phyloP scores from a whole-genome alignment of 2,113 vertebrate genomes.

The Epinephelus moara region DNA sequence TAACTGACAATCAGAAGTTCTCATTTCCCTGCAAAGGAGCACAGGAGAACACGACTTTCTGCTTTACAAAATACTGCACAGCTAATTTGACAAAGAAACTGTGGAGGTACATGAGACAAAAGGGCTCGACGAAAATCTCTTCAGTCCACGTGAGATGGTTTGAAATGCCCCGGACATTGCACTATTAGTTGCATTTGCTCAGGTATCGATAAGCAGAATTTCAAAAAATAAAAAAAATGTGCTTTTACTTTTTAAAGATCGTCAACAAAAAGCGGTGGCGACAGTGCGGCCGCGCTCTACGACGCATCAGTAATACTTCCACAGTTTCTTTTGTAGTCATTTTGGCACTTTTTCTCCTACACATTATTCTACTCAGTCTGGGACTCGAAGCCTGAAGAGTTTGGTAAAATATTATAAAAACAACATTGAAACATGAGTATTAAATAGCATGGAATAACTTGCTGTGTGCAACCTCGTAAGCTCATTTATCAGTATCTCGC shows the following conservation, averaged over 20 bases:
- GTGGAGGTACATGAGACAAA: conserved; percentile 46
- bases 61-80: conserved; percentile 79
- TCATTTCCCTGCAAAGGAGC: conserved; percentile 17
- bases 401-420: conserved; percentile 40
- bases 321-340: conserved; percentile 69
- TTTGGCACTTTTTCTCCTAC: conserved; percentile 81
- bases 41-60: conserved; percentile 63
- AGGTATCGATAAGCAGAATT: neutral
- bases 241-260: neutral
- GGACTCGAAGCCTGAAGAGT: conserved; percentile 36
- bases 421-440: conserved; percentile 30
- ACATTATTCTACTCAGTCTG: conserved; percentile 31
- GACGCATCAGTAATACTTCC: conserved; percentile 42
- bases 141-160: neutral
- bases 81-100: conserved; percentile 72
- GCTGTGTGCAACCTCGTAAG: neutral
- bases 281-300: neutral
- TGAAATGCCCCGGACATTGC: conserved; percentile 7
- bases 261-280: neutral
- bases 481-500: neutral
- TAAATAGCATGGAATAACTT: neutral
- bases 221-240: neutral
- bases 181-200: neutral
- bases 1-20: conserved; percentile 37
- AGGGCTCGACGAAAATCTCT: neutral